Conservation (phyloP, 2,797 vertebrate species). For the Pangasius mekongensis region DNA sequence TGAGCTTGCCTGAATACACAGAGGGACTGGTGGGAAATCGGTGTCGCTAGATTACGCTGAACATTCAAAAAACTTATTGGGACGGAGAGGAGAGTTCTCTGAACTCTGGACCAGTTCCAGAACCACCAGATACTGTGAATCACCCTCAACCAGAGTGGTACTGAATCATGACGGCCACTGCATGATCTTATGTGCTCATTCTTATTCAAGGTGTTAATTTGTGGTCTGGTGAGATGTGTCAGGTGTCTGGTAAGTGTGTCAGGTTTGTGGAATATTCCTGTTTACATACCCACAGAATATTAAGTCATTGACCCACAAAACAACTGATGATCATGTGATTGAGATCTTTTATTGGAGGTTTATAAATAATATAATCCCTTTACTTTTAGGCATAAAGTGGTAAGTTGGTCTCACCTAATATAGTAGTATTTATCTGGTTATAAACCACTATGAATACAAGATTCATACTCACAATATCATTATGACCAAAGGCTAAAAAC, state of each 20-base stretch:
- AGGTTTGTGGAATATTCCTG: constrained; percentile 27
- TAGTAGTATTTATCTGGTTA: not conserved
- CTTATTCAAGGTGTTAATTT: constrained; percentile 8
- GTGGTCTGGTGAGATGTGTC: constrained; percentile 8
- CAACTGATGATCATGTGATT: not conserved
- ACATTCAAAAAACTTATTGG: constrained; percentile 60
- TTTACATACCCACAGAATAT: constrained; percentile 23
- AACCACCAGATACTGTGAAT: not conserved
- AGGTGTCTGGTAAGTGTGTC: constrained; percentile 10
- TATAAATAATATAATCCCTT: not conserved
- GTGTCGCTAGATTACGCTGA: constrained; percentile 59
- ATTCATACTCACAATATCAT: not conserved
- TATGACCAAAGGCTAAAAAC: not conserved
- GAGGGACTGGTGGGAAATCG: constrained; percentile 44
- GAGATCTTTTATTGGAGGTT: not conserved
- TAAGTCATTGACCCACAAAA: not conserved
- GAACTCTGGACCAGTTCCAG: constrained; percentile 24
- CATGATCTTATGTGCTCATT: not conserved
- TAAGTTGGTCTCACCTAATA: not conserved
- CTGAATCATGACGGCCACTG: not conserved
- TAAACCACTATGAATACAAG: not conserved
- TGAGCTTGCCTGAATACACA: constrained; percentile 63
- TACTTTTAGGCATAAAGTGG: not conserved
- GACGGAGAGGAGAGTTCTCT: constrained; percentile 29
- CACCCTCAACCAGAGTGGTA: not conserved